Conservation (phyloP, 2,797 vertebrate genomes). For the Tiaroga cobitis region DNA sequence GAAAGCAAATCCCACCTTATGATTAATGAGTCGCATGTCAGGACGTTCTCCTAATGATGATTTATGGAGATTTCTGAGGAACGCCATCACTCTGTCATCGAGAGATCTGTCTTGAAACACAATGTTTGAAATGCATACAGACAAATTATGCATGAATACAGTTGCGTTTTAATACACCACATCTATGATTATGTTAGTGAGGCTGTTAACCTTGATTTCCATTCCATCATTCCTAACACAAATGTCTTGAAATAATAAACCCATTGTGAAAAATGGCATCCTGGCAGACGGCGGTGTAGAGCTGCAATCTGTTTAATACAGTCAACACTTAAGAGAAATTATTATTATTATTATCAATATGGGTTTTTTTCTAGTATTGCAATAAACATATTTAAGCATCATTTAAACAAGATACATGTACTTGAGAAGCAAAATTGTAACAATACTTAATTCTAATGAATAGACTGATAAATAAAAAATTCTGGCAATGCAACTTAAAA, state of each 20-base stretch:
- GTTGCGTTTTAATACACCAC: not conserved
- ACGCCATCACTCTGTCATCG: slow-evolving; percentile 39
- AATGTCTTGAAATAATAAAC: slow-evolving; percentile 24
- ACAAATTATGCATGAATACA: slow-evolving; percentile 31
- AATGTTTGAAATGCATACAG: slow-evolving; percentile 50
- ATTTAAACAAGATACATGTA: not conserved
- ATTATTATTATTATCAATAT: not conserved
- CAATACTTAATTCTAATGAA: not conserved
- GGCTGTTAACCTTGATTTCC: slow-evolving; percentile 20
- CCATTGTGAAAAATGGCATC: not conserved
- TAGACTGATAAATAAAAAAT: not conserved
- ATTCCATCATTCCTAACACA: slow-evolving; percentile 8
- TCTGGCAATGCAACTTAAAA: not conserved
- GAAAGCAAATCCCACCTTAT: slow-evolving; percentile 67
- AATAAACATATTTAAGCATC: not conserved
- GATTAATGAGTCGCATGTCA: slow-evolving; percentile 74
- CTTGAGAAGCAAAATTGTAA: not conserved
- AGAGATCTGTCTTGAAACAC: slow-evolving; percentile 35
- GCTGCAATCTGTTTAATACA: not conserved
- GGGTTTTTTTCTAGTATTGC: no score
- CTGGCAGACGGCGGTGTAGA: not conserved
- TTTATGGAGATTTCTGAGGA: slow-evolving; percentile 70
- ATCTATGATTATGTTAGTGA: slow-evolving; percentile 21
- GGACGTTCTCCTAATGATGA: slow-evolving; percentile 77
- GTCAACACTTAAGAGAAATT: not conserved